Evolutionary conservation across 2,888 invertebrate genomes (phyloP).

Genomic region (Spodoptera exigua): DNA sequence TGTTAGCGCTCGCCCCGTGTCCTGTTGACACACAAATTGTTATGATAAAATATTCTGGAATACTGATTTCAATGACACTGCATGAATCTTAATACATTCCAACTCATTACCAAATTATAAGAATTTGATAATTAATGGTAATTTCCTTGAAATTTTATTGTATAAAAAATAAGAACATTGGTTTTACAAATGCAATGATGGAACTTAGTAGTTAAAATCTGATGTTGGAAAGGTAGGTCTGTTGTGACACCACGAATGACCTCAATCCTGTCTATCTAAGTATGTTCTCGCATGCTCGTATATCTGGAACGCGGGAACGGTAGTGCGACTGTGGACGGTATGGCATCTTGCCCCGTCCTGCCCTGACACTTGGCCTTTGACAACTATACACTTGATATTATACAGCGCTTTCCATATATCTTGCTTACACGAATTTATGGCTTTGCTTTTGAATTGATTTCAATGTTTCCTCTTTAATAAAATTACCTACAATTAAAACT

Average conservation of each 20-base stretch:
- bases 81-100: slow-evolving; percentile 11
- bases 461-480: slow-evolving; percentile 31
- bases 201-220: slow-evolving; percentile 39
- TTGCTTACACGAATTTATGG: slow-evolving; percentile 42
- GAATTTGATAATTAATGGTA: no score
- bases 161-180: no score
- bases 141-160: no score
- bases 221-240: slow-evolving; percentile 18
- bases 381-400: slow-evolving; percentile 67
- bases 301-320: slow-evolving; percentile 87
- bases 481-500: no score
- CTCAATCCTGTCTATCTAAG: slow-evolving; percentile 66
- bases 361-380: slow-evolving; percentile 74
- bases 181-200: no score
- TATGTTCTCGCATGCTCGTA: slow-evolving; percentile 70
- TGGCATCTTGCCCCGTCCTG: slow-evolving; percentile 75
- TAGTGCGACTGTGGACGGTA: slow-evolving; percentile 74
- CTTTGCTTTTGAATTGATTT: slow-evolving; percentile 22
- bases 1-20: slow-evolving; percentile 84
- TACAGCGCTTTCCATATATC: slow-evolving; percentile 46
- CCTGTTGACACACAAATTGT: slow-evolving; percentile 87
- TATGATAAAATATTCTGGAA: slow-evolving; percentile 82
- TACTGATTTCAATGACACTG: slow-evolving; percentile 63
- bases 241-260: slow-evolving; percentile 62
- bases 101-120: no score